phyloP scores from a whole-genome alignment of 2,888 invertebrate species.

The Torymus texanus region DNA sequence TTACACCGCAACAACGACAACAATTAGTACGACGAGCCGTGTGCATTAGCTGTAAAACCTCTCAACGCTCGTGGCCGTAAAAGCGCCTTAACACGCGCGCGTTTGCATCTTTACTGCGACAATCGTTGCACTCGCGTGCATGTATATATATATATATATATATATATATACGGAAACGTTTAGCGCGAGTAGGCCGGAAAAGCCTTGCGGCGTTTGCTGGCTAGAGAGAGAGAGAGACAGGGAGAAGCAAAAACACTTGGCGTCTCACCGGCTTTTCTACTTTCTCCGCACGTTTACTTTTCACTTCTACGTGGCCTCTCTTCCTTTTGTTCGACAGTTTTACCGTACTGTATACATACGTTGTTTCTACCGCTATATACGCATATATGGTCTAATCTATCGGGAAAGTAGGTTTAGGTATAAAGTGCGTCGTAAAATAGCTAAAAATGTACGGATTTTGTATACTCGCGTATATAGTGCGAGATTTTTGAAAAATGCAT shows the following conservation, averaged over 20 bases:
- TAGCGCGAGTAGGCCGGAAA: neutral
- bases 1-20: too few relatives aligned
- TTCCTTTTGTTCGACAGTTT: neutral
- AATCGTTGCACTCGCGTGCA: neutral
- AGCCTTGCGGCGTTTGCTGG: conserved; percentile 30
- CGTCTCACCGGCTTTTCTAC: neutral
- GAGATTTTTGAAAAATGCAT: too few relatives aligned
- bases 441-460: too few relatives aligned
- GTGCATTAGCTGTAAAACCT: conserved; percentile 20
- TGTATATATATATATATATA: neutral
- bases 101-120: conserved; percentile 30
- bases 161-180: neutral
- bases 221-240: too few relatives aligned
- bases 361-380: too few relatives aligned
- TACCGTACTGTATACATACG: too few relatives aligned
- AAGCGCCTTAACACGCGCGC: conserved; percentile 23
- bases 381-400: too few relatives aligned
- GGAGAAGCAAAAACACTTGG: conserved; percentile 20
- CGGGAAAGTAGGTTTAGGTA: too few relatives aligned
- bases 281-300: conserved; percentile 28
- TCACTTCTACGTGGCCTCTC: neutral
- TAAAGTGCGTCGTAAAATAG: too few relatives aligned
- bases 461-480: too few relatives aligned
- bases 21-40: too few relatives aligned
- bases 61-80: neutral